Evolutionary conservation across 2,888 invertebrate species (phyloP).

Genomic region (Seira musarum): DNA sequence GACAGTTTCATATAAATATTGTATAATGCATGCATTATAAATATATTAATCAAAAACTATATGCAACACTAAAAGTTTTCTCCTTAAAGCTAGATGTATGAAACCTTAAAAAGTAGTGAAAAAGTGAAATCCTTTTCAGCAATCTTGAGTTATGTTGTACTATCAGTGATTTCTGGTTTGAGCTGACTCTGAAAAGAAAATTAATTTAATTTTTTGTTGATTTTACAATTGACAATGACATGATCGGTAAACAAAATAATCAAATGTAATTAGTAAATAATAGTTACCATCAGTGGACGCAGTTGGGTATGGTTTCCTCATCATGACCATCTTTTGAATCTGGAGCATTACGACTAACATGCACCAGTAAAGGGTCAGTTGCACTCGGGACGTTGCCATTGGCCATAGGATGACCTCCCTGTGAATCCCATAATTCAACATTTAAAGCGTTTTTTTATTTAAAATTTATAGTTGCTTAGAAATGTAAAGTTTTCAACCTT

Average conservation of each 20-base stretch:
- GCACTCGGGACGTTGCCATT: conserved; percentile 63
- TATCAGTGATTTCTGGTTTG: conserved; percentile 64
- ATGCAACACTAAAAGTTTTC: background rate
- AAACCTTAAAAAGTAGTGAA: conserved; percentile 42
- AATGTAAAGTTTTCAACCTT: conserved; percentile 51
- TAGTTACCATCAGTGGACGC: conserved; percentile 59
- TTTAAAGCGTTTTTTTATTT: too few species aligned
- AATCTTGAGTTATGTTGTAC: conserved; percentile 69
- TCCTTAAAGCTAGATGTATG: conserved; percentile 26
- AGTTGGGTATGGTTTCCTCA: conserved; percentile 62
- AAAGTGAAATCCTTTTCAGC: conserved; percentile 58
- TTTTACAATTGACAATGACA: background rate
- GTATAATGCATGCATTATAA: too few species aligned
- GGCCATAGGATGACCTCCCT: conserved; percentile 63
- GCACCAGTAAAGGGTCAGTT: conserved; percentile 65
- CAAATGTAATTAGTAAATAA: background rate
- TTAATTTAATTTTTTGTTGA: background rate
- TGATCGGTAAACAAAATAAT: background rate
- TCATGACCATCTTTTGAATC: conserved; percentile 49
- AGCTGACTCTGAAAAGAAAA: conserved; percentile 60
- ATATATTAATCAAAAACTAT: background rate
- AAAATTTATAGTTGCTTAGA: too few species aligned
- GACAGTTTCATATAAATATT: too few species aligned
- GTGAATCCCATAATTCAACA: too few species aligned
- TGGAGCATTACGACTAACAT: conserved; percentile 63